Conservation (phyloP, 37 sponge, comb jelly and placozoan species). For the Beroe ovata region DNA sequence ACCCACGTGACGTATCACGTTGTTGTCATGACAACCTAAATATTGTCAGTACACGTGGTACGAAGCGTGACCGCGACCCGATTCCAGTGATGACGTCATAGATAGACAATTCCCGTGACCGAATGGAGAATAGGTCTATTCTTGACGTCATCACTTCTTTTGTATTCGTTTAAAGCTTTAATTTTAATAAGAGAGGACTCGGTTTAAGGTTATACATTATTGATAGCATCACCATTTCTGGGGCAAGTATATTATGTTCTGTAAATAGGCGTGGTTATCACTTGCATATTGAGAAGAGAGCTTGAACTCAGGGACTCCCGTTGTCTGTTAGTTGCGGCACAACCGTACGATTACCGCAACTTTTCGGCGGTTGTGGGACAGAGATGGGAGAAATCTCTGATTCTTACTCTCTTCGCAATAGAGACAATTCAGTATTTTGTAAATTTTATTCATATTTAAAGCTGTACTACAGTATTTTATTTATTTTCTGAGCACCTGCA, state of each 20-base stretch:
- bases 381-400: background rate
- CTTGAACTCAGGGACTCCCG: background rate
- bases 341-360: background rate
- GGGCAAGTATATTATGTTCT: background rate
- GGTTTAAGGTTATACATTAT: too few relatives aligned
- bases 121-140: background rate
- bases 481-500: background rate
- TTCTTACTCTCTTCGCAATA: conserved; percentile 31
- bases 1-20: conserved; percentile 26
- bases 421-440: conserved; percentile 39
- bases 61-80: background rate
- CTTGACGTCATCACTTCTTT: background rate
- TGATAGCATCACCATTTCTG: background rate
- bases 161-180: too few relatives aligned
- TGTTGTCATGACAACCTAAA: background rate
- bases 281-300: conserved; percentile 33
- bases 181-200: too few relatives aligned
- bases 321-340: conserved; percentile 34
- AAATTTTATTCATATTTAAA: conserved; percentile 45
- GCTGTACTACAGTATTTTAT: conserved; percentile 26
- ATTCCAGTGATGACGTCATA: conserved; percentile 12
- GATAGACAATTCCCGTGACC: conserved; percentile 33
- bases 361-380: background rate
- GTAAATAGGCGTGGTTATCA: background rate
- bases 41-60: background rate